phyloP scores from a whole-genome alignment of 2,797 vertebrate species.

The Lateolabrax maculatus region DNA sequence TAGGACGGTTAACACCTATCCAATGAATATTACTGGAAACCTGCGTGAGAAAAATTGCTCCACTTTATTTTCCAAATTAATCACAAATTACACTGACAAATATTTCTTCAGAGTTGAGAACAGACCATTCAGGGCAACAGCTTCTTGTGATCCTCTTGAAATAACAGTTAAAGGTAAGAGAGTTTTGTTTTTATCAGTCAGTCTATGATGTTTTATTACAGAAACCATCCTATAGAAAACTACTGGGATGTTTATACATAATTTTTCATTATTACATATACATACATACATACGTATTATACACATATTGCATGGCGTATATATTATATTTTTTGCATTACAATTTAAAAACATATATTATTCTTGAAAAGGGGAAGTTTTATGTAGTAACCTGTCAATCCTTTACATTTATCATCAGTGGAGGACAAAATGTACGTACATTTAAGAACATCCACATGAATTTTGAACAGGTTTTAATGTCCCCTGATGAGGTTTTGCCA shows the following conservation, averaged over 20 bases:
- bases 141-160: background rate
- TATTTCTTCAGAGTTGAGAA: conserved; percentile 74
- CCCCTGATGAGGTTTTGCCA: background rate
- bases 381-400: background rate
- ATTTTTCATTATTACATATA: too few relatives aligned
- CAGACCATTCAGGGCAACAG: accelerated
- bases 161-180: conserved; percentile 63
- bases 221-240: too few relatives aligned
- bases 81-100: accelerated
- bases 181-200: background rate
- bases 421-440: background rate
- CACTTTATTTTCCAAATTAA: conserved; percentile 65
- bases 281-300: too few relatives aligned
- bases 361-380: background rate
- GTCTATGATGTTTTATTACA: background rate
- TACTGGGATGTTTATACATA: too few relatives aligned
- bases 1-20: accelerated
- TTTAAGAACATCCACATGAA: background rate
- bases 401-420: background rate
- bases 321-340: background rate
- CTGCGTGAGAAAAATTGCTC: conserved; percentile 66
- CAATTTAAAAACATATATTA: background rate
- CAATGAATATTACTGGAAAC: conserved; percentile 56
- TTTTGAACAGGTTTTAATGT: background rate
- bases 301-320: too few relatives aligned